Base-by-base conservation (phyloP, 2,888 invertebrate species). In the Andrena chrysosceles region DNA sequence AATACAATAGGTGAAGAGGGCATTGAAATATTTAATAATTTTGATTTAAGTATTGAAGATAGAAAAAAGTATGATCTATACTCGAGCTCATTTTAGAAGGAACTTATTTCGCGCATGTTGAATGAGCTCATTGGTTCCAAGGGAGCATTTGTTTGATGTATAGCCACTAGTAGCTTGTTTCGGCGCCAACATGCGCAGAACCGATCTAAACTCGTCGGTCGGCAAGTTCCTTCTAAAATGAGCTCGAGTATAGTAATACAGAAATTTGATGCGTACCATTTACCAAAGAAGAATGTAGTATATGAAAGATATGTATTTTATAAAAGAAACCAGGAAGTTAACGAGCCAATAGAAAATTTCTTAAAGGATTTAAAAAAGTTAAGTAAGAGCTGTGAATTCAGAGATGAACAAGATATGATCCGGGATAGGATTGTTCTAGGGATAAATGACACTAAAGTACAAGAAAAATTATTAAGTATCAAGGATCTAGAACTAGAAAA, bases 251-350 rank as follows among this genome's bases (percentile, higher is more conserved):
- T n/a, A 20, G 54, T 54, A 20, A 7, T 54, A 23, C 54, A 20
- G 54, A 20, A 3, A 54, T 54, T 54, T 54, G 54, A 54, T 3
- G 54, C 23, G 1, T 54, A 20, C 8, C 10, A 23, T 1, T 54
- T 54, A 49, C 48, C n/a, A 4, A 52, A 70, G 33, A 70, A 60
- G 2, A 59, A 70, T 2, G 20, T 48, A 0, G 59, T 60, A 3
- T 70, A 70, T 10, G 59, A 70, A 10, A 35, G 35, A 42, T 59
- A 59, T 20, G 48, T 59, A 20, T 70, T 70, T 20, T 59, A n/a
- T 2, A 60, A 16, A 10, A 48, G 42, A 23, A 42, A 29, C 1
- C 56, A 69, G 13, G 26, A 70, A 23, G 13, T 59, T 59, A 33
- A 48, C 0, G 48, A 70, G 20, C 54, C 54, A 8, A 20, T 54